A percentile compares a stretch with the other conserved stretches of the same genome.
phyloP scores from a whole-genome alignment of 1,140 invertebrate genomes.

The Copidosoma floridanum region DNA sequence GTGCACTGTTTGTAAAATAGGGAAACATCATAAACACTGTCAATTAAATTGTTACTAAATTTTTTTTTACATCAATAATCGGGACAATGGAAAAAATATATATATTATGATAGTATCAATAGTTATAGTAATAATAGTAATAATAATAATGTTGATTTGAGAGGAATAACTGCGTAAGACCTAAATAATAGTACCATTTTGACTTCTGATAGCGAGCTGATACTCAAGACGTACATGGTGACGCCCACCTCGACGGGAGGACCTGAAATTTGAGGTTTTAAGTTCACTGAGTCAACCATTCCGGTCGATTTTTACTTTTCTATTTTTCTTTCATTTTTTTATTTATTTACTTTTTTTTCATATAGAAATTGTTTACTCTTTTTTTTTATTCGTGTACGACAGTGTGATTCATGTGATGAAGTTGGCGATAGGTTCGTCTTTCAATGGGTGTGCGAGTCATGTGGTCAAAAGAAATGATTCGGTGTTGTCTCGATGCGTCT shows the following conservation, averaged over 20 bases:
- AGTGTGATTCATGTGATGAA: constrained; percentile 5
- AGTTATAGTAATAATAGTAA: too few relatives aligned
- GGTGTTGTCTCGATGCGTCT: neutral
- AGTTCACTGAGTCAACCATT: constrained; percentile 53
- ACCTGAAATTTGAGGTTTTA: constrained; percentile 71
- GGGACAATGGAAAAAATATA: too few relatives aligned
- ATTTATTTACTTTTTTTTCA: constrained; percentile 1
- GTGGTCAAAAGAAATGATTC: too few relatives aligned
- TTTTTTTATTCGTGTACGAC: constrained; percentile 12
- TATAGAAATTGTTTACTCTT: constrained; percentile 1
- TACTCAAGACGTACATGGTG: constrained; percentile 97
- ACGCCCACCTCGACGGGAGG: constrained; percentile 94
- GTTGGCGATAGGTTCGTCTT: neutral
- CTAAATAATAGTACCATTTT: constrained; percentile 86
- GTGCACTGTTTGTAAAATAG: neutral
- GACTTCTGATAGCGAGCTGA: constrained; percentile 98
- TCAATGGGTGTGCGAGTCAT: too few relatives aligned
- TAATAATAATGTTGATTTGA: constrained; percentile 42
- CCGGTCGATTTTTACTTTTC: constrained; percentile 40
- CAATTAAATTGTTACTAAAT: constrained; percentile 13
- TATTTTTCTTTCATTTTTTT: neutral
- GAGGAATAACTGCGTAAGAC: constrained; percentile 57
- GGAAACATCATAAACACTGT: constrained; percentile 4
- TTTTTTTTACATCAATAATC: too few relatives aligned
- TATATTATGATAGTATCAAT: too few relatives aligned